Evolutionary conservation across 2,797 vertebrate genomes (phyloP).

Genomic region (Sebastes reedi): DNA sequence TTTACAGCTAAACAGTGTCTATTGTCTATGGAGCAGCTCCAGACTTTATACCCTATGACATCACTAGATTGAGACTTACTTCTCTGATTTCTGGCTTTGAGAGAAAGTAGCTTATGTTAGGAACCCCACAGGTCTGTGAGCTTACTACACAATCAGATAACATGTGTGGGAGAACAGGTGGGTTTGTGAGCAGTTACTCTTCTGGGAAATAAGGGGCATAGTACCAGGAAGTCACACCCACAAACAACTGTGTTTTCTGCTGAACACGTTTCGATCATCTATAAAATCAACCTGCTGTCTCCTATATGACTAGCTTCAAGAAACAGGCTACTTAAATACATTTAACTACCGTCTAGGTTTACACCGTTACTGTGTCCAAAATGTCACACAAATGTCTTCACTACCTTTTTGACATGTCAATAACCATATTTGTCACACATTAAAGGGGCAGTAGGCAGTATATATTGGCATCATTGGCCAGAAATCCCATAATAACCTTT

Average conservation of each 20-base stretch:
- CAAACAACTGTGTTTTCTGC: slow-evolving; percentile 21
- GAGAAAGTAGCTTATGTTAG: too few relatives aligned
- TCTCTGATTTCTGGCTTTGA: too few relatives aligned
- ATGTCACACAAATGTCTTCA: background rate
- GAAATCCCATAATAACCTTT: too few relatives aligned
- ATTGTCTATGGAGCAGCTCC: too few relatives aligned
- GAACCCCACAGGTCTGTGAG: background rate
- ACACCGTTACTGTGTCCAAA: background rate
- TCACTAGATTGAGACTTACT: too few relatives aligned
- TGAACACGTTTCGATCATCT: background rate
- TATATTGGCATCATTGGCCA: too few relatives aligned
- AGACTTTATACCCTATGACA: too few relatives aligned
- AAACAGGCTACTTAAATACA: background rate
- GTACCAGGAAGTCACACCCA: slow-evolving; percentile 52
- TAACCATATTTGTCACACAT: background rate
- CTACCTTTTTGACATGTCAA: background rate
- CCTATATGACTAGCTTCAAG: background rate
- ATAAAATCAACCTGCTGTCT: background rate
- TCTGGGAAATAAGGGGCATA: background rate
- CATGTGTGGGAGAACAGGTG: slow-evolving; percentile 50
- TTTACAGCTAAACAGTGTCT: too few relatives aligned
- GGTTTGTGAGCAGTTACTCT: slow-evolving; percentile 43
- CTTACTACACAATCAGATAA: background rate
- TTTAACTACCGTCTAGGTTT: background rate
- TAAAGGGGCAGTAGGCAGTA: background rate